Evolutionary conservation across 2,113 vertebrate species (phyloP), one percentile per base, ranked within the genome.

Genomic region (Chloroceryle aenea): DNA sequence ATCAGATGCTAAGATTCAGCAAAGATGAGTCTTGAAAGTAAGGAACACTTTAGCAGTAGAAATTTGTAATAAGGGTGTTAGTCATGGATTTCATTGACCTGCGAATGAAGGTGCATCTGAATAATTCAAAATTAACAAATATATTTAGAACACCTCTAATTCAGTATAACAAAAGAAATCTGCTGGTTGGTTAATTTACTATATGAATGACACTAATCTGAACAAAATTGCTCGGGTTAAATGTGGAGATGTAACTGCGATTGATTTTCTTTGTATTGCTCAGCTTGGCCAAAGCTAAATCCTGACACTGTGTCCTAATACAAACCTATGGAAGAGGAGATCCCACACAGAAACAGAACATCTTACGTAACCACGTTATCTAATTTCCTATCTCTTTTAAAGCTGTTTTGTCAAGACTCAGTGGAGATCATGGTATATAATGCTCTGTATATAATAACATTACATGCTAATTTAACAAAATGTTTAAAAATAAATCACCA

Each of bases 1-100:
- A 92, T 94, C 85, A 95, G 80, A 96, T 89, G 88, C 86, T 92
- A 71, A 93, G 90, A 96, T 93, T 90, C 66, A 92, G 80, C 66
- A 75, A 89, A 92, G 83, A 95, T 61, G 62, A 94, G 22, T 78
- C 73, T 45, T 90, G 73, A 95, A 93, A 61, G 85, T 94, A 92
- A 87, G 42, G 62, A 90, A 63, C 18, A 30, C n/a, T 92, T 55
- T 9, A 89, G 61, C 73, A 87, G 83, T 82, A 78, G 36, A 86
- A 93, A 94, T 92, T 68, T 48, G 53, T 72, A 75, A 62, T 78
- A 58, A 9, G 64, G 9, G 6, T 74, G 40, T 93, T 96, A 96
- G 67, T 95, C 87, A 78, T 86, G 52, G 32, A 26, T 92, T 85
- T 17, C 76, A 58, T 72, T 92, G 76, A 61, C 40, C 30, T 75